Evolutionary conservation across 2,888 invertebrate species (phyloP).

Genomic region (Stratiomys singularior): DNA sequence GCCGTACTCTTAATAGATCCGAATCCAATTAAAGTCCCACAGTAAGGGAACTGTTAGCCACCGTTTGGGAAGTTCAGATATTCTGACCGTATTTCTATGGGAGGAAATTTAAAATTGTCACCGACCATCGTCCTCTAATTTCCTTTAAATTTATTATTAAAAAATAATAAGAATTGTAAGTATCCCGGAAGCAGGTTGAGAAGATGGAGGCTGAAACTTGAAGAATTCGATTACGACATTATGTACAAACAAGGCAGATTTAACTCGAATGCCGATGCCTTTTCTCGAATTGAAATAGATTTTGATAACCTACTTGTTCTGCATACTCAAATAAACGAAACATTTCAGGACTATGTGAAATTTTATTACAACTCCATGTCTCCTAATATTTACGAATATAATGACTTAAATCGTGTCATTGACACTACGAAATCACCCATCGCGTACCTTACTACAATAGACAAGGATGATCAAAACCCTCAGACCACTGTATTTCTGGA

Average conservation of each 20-base stretch:
- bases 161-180: too few species aligned
- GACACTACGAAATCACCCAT: background rate
- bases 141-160: too few species aligned
- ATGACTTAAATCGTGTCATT: slow-evolving; percentile 24
- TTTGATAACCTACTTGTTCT: background rate
- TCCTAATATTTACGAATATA: background rate
- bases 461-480: slow-evolving; percentile 17
- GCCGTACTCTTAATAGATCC: slow-evolving; percentile 53
- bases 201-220: slow-evolving; percentile 55
- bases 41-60: slow-evolving; percentile 55
- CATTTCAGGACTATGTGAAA: slow-evolving; percentile 25
- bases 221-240: slow-evolving; percentile 56
- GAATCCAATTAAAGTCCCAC: slow-evolving; percentile 54
- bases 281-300: slow-evolving; percentile 51
- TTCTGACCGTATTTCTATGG: slow-evolving; percentile 58
- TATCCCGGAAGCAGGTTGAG: slow-evolving; percentile 54
- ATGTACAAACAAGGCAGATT: slow-evolving; percentile 53
- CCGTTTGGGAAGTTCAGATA: slow-evolving; percentile 54
- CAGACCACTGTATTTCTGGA: background rate
- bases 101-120: slow-evolving; percentile 55
- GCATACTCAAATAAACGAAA: slow-evolving; percentile 14
- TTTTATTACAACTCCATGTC: slow-evolving; percentile 21
- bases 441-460: slow-evolving; percentile 14
- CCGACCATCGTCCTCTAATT: slow-evolving; percentile 56
- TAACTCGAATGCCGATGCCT: slow-evolving; percentile 57